These are phyloP conservation scores for Poecilia velifera DNA, from an alignment of 2,797 vertebrate species.

Conservation along the genomic window DNA sequence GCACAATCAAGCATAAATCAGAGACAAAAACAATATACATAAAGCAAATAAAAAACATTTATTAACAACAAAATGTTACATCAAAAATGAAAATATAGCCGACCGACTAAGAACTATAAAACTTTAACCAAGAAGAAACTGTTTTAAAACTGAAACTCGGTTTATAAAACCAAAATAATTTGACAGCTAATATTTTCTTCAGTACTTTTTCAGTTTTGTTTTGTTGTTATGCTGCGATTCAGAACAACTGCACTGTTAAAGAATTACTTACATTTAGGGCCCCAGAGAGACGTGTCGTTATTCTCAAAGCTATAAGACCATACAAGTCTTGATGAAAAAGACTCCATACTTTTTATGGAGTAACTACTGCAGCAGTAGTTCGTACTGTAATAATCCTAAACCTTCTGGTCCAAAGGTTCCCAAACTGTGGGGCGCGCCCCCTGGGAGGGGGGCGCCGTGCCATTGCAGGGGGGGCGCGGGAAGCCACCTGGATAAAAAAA, in stretches of 20 bases:
- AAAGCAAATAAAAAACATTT: not conserved
- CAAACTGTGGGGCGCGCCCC: no score
- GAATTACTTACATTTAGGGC: not conserved
- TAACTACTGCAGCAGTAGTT: not conserved
- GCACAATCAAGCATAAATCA: not conserved
- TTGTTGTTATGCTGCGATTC: not conserved
- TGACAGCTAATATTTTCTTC: not conserved
- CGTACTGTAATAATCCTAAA: no score
- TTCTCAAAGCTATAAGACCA: not conserved
- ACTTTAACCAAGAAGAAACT: not conserved
- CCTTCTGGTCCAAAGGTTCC: no score
- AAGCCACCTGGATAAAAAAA: no score
- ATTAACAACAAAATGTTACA: not conserved
- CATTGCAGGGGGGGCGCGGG: no score
- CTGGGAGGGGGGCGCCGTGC: no score
- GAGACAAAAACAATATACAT: not conserved
- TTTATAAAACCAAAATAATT: not conserved
- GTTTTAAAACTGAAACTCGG: not conserved
- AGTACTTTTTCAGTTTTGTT: not conserved
- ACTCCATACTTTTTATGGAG: no score
- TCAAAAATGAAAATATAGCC: not conserved
- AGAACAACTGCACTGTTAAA: not conserved
- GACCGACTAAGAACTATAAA: not conserved
- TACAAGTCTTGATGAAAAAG: no score
- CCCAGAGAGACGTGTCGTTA: not conserved